Base-by-base conservation (phyloP, 2,888 invertebrate genomes). In the Eilema depressum region DNA sequence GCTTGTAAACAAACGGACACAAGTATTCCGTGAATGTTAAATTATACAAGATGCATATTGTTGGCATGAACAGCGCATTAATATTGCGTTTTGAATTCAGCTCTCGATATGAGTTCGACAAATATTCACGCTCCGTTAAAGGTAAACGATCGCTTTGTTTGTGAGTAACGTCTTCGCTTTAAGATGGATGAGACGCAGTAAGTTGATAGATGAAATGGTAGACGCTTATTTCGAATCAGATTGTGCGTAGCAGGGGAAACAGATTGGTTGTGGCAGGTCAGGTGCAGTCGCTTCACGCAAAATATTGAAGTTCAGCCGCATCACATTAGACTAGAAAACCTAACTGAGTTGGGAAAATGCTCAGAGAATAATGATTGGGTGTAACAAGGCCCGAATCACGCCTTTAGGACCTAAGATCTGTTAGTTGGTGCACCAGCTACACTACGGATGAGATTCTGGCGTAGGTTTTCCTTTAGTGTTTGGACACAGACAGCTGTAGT, bases 31-130 rank as follows among this genome's bases (percentile, higher is more conserved):
- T 68, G 68, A 77, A 79, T 79, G 82, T 77, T 75, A 75, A 78
- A 79, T 76, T 77, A 84, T 85, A 75, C 79, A 72, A 76, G 80
- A 83, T 84, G 76, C 69, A 78, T 85, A 85, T 81, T 79, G 76
- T 82, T 85, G 86, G 85, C 86, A 84, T 83, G 81, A 80, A 76
- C 78, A 47, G 70, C 77, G 75, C 77, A 81, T 82, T 81, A 80
- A 80, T 82, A 81, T 80, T 80, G 74, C 77, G 76, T 82, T 85
- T 81, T 78, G 82, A 83, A 85, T 84, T 85, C 78, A 75, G 74
- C 76, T 71, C 75, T 80, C 74, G 79, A 82, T 74, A 78, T 70
- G 70, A 76, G 71, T 74, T 75, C 70, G 68, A 75, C 75, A 75
- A 79, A 77, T 83, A 57, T 66, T 72, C 66, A 72, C 47, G 69